Conservation (phyloP, 2,113 vertebrate genomes). For the Micronycteris hirsuta region DNA sequence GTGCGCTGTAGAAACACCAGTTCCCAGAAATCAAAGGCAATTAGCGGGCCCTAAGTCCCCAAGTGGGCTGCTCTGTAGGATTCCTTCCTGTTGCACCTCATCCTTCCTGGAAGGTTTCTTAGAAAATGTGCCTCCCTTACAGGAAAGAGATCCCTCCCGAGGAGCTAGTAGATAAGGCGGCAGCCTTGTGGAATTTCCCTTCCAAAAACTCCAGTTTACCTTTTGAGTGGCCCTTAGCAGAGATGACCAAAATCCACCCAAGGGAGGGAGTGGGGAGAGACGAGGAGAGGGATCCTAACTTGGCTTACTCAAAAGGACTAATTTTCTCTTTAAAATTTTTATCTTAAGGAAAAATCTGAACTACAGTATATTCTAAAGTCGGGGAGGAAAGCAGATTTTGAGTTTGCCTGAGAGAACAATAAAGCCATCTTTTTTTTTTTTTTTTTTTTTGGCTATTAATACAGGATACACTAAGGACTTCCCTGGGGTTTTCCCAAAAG, state of each 20-base stretch:
- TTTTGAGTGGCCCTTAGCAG: neutral
- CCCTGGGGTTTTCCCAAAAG: neutral
- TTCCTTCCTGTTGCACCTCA: conserved; percentile 48
- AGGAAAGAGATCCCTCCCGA: neutral
- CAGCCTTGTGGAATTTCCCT: conserved; percentile 30
- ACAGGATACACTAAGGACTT: neutral
- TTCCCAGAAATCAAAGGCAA: conserved; percentile 40
- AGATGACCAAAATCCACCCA: neutral
- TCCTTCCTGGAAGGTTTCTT: conserved; percentile 53
- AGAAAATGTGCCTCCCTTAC: conserved; percentile 9
- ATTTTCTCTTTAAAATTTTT: neutral
- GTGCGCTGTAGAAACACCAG: neutral
- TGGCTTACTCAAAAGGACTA: neutral
- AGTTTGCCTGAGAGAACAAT: neutral
- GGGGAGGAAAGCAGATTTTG: neutral
- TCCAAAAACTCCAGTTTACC: neutral
- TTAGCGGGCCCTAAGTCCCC: neutral
- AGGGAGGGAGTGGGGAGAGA: no score
- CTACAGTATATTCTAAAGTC: neutral
- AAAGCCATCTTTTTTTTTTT: neutral
- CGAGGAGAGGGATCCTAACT: neutral
- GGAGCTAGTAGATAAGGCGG: neutral
- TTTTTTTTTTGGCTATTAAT: neutral
- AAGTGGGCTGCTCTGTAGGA: neutral
- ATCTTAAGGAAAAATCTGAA: neutral